Percentiles rank a stretch among this genome's conserved stretches.
Evolutionary conservation across 2,113 vertebrate species (phyloP).

Genomic region (Epinephelus cyanopodus): DNA sequence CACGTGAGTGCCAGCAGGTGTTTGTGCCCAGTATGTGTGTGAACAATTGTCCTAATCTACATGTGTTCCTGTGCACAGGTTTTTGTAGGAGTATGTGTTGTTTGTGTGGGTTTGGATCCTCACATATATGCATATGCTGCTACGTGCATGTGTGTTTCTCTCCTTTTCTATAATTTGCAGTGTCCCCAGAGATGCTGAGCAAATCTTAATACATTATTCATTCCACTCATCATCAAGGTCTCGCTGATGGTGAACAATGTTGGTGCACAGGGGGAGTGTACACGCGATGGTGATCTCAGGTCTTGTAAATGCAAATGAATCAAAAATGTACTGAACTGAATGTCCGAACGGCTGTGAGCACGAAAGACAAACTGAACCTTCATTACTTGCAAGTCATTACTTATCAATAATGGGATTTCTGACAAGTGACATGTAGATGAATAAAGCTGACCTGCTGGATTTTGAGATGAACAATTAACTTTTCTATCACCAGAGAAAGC

Average conservation of each 20-base stretch:
- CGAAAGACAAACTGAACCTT: slow-evolving; percentile 29
- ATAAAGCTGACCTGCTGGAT: slow-evolving; percentile 5
- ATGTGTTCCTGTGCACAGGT: background rate
- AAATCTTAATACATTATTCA: slow-evolving; percentile 56
- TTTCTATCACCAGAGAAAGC: background rate
- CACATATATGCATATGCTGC: background rate
- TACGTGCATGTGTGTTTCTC: background rate
- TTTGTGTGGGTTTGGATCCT: background rate
- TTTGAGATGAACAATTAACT: background rate
- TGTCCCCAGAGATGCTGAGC: slow-evolving; percentile 32
- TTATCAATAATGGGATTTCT: slow-evolving; percentile 21
- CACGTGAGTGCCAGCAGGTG: background rate
- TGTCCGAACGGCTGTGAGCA: slow-evolving; percentile 23
- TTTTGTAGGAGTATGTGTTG: background rate
- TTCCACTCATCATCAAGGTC: slow-evolving; percentile 14
- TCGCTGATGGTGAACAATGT: background rate
- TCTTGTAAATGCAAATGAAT: slow-evolving; percentile 35
- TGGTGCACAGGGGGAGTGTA: background rate
- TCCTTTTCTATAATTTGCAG: slow-evolving; percentile 18
- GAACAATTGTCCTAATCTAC: no score
- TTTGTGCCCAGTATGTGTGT: background rate
- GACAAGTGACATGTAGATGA: slow-evolving; percentile 11
- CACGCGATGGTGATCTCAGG: slow-evolving; percentile 8
- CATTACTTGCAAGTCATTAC: slow-evolving; percentile 28
- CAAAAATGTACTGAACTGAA: background rate